phyloP scores from a whole-genome alignment of 2,113 vertebrate species.

The Malurus cyaneus region DNA sequence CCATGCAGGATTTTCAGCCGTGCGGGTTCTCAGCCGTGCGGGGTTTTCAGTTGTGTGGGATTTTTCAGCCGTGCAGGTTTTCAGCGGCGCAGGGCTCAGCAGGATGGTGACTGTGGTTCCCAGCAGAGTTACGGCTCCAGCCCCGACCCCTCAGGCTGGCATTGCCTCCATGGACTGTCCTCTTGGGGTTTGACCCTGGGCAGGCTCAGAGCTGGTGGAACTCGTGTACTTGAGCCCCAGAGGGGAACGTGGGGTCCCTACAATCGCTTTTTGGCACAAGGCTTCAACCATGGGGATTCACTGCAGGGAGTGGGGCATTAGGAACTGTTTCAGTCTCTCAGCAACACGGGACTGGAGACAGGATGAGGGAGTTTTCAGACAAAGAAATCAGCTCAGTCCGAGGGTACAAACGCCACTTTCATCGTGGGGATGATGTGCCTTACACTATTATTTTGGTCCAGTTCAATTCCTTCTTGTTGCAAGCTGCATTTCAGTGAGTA shows the following conservation, averaged over 20 bases:
- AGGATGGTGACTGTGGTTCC: neutral
- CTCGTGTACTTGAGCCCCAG: accelerated
- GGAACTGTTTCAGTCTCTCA: neutral
- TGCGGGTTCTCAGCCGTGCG: too few relatives aligned
- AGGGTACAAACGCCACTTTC: neutral
- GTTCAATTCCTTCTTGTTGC: neutral
- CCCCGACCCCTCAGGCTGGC: neutral
- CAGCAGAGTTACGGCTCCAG: neutral
- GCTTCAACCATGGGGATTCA: neutral
- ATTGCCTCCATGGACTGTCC: neutral
- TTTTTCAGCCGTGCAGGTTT: accelerated
- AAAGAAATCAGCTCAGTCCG: neutral
- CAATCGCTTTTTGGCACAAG: neutral
- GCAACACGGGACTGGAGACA: accelerated
- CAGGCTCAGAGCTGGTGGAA: neutral
- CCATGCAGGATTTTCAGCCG: too few relatives aligned
- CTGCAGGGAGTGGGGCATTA: neutral
- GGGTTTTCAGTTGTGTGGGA: too few relatives aligned
- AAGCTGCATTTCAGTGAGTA: neutral
- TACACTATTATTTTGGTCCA: neutral
- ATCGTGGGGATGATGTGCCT: neutral
- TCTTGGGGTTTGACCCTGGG: accelerated
- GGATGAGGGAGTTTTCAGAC: neutral
- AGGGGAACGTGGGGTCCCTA: accelerated
- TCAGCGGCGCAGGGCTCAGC: neutral